Evolutionary conservation across 2,797 vertebrate species (phyloP), one percentile per base, ranked within the genome.

Genomic region (Leptatherina wallacei): DNA sequence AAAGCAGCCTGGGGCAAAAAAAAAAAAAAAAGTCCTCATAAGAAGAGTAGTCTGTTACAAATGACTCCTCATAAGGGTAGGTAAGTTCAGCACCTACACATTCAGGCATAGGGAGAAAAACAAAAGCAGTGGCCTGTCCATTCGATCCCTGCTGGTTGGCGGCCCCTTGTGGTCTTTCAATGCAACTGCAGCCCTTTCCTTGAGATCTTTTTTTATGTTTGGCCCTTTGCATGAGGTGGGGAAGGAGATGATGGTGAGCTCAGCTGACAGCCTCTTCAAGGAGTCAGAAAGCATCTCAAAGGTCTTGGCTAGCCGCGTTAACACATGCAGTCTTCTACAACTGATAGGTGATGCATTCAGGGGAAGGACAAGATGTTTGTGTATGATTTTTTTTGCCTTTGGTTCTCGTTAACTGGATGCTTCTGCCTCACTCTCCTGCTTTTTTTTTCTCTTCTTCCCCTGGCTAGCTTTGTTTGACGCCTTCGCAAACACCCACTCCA

Each of bases 401-500:
- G 77, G 77, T 73, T 65, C 60, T 76, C 40, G 29, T 55, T 64
- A 29, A 55, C n/a, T 62, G 20, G 49, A 78, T 64, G 52, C 49
- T 80, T 55, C 71, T 42, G 71, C 62, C 64, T 60, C 57, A 2
- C 67, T 47, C 81, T 71, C 77, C 74, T 66, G 74, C 69, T 69
- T 66, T 59, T 32, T 67, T 18, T 71, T 62, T 71, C 33, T 35
- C 33, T n/a, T 10, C 42, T 44, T 71, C 66, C 80, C 75, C 73
- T 33, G 73, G 78, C 84, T 76, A 60, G 85, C 82, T 93, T 89
- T 91, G 85, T 93, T 92, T 84, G 76, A 88, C 91, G 89, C 93
- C 89, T 84, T 91, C 90, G 72, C 83, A 89, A 82, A 91, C 91
- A 80, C 92, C 90, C 90, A 92, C 93, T 85, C 90, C 24, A 73